phyloP scores from a whole-genome alignment of 1,140 invertebrate genomes.

The Drosophila carrolli region DNA sequence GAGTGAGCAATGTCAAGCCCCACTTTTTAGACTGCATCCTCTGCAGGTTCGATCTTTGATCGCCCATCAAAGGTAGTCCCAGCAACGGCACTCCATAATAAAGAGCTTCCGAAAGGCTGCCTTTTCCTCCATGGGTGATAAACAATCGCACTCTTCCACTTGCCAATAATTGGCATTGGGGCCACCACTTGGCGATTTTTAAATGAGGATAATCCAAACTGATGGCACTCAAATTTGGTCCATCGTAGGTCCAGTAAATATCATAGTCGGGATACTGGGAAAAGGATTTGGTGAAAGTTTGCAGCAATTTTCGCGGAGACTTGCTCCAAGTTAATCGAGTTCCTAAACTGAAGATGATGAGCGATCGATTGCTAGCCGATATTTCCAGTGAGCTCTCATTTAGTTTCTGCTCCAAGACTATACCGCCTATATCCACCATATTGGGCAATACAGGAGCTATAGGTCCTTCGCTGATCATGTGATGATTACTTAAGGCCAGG shows the following conservation, averaged over 20 bases:
- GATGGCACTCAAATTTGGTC: slow-evolving; percentile 33
- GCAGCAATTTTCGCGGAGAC: slow-evolving; percentile 64
- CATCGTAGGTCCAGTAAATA: slow-evolving; percentile 72
- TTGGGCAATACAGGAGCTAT: slow-evolving; percentile 78
- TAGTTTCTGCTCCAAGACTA: slow-evolving; percentile 70
- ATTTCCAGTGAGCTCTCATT: slow-evolving; percentile 35
- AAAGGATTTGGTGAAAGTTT: slow-evolving; percentile 40
- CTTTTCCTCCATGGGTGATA: slow-evolving; percentile 90
- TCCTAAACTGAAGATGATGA: slow-evolving; percentile 88
- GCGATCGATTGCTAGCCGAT: slow-evolving; percentile 29
- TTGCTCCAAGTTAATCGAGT: slow-evolving; percentile 84
- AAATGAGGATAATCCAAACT: slow-evolving; percentile 85
- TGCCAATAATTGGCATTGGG: slow-evolving; percentile 88
- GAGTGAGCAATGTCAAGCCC: slow-evolving; percentile 79
- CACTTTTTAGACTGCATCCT: slow-evolving; percentile 84
- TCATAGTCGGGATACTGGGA: slow-evolving; percentile 75
- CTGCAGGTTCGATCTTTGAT: slow-evolving; percentile 87
- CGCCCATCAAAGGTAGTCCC: slow-evolving; percentile 88
- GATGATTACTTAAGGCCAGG: slow-evolving; percentile 67
- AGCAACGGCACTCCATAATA: slow-evolving; percentile 89
- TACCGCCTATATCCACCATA: slow-evolving; percentile 84
- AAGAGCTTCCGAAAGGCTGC: slow-evolving; percentile 89
- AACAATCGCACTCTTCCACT: slow-evolving; percentile 88
- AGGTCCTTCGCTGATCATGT: slow-evolving; percentile 73
- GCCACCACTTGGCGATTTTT: slow-evolving; percentile 88